A percentile compares a stretch with the other conserved stretches of the same genome.
These are phyloP conservation scores for Phortica okadai DNA, from an alignment of 2,888 invertebrate species.

Conservation along the genomic window DNA sequence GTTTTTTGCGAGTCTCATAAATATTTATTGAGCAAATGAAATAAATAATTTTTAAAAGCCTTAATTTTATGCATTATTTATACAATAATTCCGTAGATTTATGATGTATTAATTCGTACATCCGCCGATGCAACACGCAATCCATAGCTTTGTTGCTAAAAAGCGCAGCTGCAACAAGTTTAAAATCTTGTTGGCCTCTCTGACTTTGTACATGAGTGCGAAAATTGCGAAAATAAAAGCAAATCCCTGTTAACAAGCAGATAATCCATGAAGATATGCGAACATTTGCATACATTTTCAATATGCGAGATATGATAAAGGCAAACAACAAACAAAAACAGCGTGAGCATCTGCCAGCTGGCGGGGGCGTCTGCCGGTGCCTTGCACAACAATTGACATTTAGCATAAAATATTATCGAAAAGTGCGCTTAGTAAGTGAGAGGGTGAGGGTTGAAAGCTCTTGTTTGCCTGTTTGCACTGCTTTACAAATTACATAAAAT, in stretches of 20 bases:
- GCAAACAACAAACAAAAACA: background rate
- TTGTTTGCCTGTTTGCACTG: background rate
- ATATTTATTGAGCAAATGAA: constrained; percentile 15
- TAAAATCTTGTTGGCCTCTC: constrained; percentile 9
- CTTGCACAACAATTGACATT: constrained; percentile 67
- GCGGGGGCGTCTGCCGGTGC: constrained; percentile 52
- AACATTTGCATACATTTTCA: constrained; percentile 35
- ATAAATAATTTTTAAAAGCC: background rate
- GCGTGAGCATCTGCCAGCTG: constrained; percentile 18
- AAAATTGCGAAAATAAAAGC: constrained; percentile 53
- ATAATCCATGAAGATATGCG: constrained; percentile 54
- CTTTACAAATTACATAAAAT: constrained; percentile 67
- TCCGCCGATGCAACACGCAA: background rate
- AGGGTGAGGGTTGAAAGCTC: constrained; percentile 29
- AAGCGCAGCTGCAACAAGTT: constrained; percentile 24
- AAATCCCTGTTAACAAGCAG: constrained; percentile 65
- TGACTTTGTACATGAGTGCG: background rate
- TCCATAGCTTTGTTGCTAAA: background rate
- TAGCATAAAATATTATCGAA: constrained; percentile 66
- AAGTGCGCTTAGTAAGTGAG: constrained; percentile 22
- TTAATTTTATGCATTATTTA: constrained; percentile 1
- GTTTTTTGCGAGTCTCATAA: background rate
- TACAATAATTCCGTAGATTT: constrained; percentile 6
- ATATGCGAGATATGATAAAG: background rate
- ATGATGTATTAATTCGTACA: constrained; percentile 8